These are phyloP conservation scores for Collichthys lucidus DNA, from an alignment of 2,113 vertebrate species.

Conservation along the genomic window DNA sequence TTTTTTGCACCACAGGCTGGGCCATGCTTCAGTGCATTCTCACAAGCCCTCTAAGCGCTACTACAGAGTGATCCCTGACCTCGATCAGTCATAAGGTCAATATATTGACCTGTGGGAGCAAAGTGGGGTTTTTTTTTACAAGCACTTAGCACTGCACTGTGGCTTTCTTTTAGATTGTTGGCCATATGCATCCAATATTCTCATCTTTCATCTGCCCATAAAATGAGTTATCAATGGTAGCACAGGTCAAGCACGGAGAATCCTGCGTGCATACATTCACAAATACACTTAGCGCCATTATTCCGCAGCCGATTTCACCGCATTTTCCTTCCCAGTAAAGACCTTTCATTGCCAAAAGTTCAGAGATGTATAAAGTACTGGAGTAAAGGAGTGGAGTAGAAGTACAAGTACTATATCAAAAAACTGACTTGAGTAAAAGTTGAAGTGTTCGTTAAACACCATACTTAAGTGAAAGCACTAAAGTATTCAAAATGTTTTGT, in stretches of 20 bases:
- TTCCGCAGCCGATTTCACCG: conserved; percentile 18
- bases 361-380: too few relatives aligned
- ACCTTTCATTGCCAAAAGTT: conserved; percentile 29
- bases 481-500: too few relatives aligned
- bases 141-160: not conserved
- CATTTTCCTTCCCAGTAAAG: conserved; percentile 22
- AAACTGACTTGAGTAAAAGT: too few relatives aligned
- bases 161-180: not conserved
- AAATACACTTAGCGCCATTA: conserved; percentile 21
- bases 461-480: too few relatives aligned
- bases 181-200: not conserved
- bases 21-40: conserved; percentile 34
- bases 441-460: too few relatives aligned
- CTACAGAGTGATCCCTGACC: not conserved
- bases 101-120: not conserved
- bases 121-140: not conserved
- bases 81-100: not conserved
- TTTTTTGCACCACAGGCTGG: conserved; percentile 17
- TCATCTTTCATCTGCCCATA: not conserved
- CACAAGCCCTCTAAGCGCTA: not conserved
- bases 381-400: too few relatives aligned
- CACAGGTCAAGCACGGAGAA: not conserved
- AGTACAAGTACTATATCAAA: too few relatives aligned
- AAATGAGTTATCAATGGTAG: conserved; percentile 20
- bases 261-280: not conserved